phyloP scores from a whole-genome alignment of 2,797 vertebrate genomes.

The Leptodactylus fallax region DNA sequence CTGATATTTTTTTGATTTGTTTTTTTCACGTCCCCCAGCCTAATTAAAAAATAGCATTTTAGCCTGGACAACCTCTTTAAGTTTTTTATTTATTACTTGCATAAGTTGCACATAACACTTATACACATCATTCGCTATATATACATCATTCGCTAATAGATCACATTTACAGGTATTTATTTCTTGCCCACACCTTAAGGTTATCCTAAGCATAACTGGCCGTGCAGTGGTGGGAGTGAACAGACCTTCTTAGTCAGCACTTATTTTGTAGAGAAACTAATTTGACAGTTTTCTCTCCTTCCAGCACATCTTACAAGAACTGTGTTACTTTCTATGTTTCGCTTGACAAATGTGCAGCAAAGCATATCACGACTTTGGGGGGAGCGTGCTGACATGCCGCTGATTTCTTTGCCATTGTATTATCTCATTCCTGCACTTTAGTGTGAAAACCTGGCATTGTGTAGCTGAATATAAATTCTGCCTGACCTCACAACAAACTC shows the following conservation, averaged over 20 bases:
- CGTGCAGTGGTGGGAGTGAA: not conserved
- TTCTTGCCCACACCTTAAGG: not conserved
- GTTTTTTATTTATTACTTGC: too few species aligned
- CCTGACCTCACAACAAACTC: conserved; percentile 58
- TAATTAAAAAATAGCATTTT: too few species aligned
- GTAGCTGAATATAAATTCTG: conserved; percentile 34
- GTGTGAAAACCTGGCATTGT: conserved; percentile 41
- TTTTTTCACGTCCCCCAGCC: too few species aligned
- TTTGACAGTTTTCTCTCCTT: conserved; percentile 1
- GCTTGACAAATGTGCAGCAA: conserved; percentile 35
- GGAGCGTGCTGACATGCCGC: conserved; percentile 34
- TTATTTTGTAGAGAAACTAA: conserved; percentile 13
- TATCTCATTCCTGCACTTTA: conserved; percentile 51
- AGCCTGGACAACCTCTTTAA: too few species aligned
- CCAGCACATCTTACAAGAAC: conserved; percentile 26
- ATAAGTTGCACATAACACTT: too few species aligned
- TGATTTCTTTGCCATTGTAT: conserved; percentile 25
- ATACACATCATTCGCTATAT: too few species aligned
- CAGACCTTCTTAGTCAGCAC: conserved; percentile 26
- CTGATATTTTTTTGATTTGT: too few species aligned
- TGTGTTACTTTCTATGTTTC: conserved; percentile 12
- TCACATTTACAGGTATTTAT: not conserved
- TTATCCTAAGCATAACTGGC: not conserved
- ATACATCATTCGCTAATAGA: too few species aligned
- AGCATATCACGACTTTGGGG: conserved; percentile 24